Conservation (phyloP, 2,113 vertebrate genomes). For the Laterallus jamaicensis region DNA sequence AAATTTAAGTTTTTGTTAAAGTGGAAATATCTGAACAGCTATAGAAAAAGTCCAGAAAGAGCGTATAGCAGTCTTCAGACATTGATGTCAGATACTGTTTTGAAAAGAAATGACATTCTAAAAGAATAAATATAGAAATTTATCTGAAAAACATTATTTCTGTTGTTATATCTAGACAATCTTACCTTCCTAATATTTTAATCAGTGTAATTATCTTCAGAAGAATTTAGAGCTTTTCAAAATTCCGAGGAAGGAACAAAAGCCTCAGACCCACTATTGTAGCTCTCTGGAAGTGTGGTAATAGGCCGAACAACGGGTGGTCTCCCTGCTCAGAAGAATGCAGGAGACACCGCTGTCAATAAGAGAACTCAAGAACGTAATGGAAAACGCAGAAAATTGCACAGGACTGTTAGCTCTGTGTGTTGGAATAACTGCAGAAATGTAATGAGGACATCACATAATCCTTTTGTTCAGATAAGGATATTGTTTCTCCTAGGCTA, state of each 20-base stretch:
- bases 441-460: neutral
- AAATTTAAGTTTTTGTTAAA: neutral
- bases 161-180: neutral
- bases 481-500: neutral
- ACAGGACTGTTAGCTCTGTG: neutral
- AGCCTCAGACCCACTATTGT: neutral
- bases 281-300: neutral
- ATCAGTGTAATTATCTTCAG: neutral
- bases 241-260: neutral
- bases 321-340: neutral
- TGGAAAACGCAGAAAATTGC: neutral
- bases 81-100: neutral
- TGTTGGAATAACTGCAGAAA: neutral
- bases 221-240: neutral
- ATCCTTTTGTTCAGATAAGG: neutral
- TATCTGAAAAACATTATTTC: neutral
- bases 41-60: neutral
- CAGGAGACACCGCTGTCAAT: neutral
- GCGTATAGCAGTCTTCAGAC: accelerated
- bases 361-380: neutral
- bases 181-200: neutral
- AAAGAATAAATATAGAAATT: neutral
- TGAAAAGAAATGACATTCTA: neutral
- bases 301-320: neutral
- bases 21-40: neutral